A percentile compares a stretch with the other conserved stretches of the same genome.
Evolutionary conservation across 2,113 vertebrate species (phyloP).

Genomic region (Grallaria varia): DNA sequence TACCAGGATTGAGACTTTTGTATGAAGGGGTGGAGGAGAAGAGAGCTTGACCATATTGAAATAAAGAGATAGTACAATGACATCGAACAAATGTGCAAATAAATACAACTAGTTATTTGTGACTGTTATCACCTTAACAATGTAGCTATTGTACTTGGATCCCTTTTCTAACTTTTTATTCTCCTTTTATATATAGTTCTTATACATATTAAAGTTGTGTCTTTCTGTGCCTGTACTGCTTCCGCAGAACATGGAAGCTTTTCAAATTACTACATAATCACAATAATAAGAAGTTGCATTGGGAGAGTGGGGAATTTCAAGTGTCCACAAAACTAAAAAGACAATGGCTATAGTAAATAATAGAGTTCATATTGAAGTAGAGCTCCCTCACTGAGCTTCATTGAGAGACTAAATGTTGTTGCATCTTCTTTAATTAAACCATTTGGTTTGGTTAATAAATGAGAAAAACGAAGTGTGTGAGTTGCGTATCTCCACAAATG

Average conservation of each 20-base stretch:
- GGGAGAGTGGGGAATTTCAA: neutral
- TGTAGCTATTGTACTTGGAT: neutral
- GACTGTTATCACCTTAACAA: neutral
- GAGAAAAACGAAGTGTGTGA: neutral
- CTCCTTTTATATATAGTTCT: neutral
- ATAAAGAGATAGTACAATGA: neutral
- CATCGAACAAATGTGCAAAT: neutral
- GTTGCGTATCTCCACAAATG: neutral
- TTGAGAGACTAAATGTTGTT: neutral
- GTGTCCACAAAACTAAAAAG: neutral
- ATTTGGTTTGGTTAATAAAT: neutral
- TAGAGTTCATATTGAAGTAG: neutral
- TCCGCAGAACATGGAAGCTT: neutral
- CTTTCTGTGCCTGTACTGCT: neutral
- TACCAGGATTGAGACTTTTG: neutral
- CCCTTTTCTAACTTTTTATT: neutral
- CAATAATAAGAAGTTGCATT: neutral
- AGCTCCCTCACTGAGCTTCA: neutral
- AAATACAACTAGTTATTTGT: neutral
- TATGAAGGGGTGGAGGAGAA: neutral
- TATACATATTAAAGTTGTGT: neutral
- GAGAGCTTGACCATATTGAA: neutral
- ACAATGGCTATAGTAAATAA: neutral
- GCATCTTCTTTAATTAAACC: neutral
- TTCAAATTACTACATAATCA: neutral